Conservation (phyloP, 2,797 vertebrate genomes). For the Hydrophis major region DNA sequence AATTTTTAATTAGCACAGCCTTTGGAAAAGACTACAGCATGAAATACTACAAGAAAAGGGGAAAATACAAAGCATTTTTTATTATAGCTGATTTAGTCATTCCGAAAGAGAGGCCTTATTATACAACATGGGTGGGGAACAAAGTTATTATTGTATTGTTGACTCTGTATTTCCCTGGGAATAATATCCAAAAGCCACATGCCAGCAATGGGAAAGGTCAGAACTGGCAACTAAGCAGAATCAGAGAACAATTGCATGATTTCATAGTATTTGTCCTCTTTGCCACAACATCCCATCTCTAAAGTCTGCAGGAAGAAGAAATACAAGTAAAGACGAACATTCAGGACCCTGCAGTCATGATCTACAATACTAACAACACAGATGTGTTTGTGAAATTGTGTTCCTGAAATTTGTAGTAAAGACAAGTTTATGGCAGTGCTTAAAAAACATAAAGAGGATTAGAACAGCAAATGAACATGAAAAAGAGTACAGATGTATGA, state of each 20-base stretch:
- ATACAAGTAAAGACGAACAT: neutral
- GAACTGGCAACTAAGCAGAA: neutral
- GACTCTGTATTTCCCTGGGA: neutral
- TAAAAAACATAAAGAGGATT: neutral
- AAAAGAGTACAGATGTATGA: neutral
- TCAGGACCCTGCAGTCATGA: neutral
- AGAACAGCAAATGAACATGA: neutral
- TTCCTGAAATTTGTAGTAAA: neutral
- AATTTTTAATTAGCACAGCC: neutral
- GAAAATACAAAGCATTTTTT: neutral
- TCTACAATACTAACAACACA: neutral
- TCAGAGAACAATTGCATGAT: neutral
- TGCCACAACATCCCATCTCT: neutral
- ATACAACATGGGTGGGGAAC: neutral
- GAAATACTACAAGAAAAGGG: neutral
- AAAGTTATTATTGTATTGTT: neutral
- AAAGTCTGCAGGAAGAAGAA: neutral
- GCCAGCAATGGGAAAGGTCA: neutral
- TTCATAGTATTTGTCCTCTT: neutral
- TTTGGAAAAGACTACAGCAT: neutral
- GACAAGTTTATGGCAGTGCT: neutral
- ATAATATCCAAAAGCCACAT: neutral
- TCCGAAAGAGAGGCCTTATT: neutral
- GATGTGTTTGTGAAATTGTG: neutral
- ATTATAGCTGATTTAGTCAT: neutral